Evolutionary conservation across 1,140 invertebrate species (phyloP).

Genomic region (Brachionus manjavacas): DNA sequence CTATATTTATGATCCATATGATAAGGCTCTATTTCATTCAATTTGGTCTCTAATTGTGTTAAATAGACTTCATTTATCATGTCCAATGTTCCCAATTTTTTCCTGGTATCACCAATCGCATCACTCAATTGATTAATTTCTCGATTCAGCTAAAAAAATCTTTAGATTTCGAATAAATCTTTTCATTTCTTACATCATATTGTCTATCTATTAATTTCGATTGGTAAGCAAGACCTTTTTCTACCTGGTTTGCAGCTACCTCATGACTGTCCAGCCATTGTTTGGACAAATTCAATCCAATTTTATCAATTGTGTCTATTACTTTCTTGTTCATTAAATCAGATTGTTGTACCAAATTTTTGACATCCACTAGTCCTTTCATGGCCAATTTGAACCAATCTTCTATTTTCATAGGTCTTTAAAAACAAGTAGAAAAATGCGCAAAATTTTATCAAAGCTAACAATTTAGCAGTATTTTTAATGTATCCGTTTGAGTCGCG

Average conservation of each 20-base stretch:
- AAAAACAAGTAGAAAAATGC: not conserved
- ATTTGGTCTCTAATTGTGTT: conserved; percentile 6
- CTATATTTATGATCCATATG: conserved; percentile 4
- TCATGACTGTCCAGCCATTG: conserved; percentile 27
- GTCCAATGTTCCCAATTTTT: not conserved
- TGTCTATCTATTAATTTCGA: not conserved
- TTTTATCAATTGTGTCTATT: conserved; percentile 7
- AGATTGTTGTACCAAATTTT: not conserved
- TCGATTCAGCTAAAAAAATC: conserved; percentile 2
- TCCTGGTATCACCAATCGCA: not conserved
- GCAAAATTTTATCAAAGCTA: not conserved
- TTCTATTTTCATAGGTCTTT: conserved; percentile 23
- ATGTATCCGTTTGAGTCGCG: conserved; percentile 26
- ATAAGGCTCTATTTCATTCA: conserved; percentile 26
- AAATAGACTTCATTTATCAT: not conserved
- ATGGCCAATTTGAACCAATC: conserved; percentile 17
- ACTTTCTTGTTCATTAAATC: conserved; percentile 19
- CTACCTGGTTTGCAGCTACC: not conserved
- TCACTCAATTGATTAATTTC: conserved; percentile 6
- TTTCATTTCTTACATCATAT: conserved; percentile 31
- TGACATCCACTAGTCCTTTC: not conserved
- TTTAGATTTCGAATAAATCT: not conserved
- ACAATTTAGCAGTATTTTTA: conserved; percentile 21
- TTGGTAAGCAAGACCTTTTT: conserved; percentile 2
- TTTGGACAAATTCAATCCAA: not conserved